A percentile compares a stretch with the other conserved stretches of the same genome.
Evolutionary conservation across 2,888 invertebrate species (phyloP).

Genomic region (Ephialtes manifestator): DNA sequence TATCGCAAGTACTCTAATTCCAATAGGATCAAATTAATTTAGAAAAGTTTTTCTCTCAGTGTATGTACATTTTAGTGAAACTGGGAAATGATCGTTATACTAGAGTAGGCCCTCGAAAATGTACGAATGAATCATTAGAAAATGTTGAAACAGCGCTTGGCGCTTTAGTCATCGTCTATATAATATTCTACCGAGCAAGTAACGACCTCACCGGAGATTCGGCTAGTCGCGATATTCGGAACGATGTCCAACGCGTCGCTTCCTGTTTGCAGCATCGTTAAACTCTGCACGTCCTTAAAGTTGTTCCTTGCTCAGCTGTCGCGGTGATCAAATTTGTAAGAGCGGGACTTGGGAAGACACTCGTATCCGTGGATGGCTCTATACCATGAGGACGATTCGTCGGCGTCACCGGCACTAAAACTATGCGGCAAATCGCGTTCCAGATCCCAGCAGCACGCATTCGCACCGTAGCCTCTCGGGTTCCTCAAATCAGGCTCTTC

Average conservation of each 20-base stretch:
- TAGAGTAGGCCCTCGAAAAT: conserved; percentile 55
- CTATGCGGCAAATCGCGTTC: conserved; percentile 86
- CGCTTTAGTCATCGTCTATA: conserved; percentile 34
- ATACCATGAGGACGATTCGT: conserved; percentile 88
- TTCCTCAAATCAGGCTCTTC: conserved; percentile 71
- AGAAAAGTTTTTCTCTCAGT: background rate
- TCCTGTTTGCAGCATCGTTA: background rate
- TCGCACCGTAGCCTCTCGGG: conserved; percentile 73
- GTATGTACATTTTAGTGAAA: background rate
- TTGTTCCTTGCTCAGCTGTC: conserved; percentile 84
- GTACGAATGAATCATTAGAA: conserved; percentile 23
- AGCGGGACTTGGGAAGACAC: conserved; percentile 89
- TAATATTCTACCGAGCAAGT: conserved; percentile 18
- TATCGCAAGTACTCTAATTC: too few species aligned
- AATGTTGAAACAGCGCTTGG: conserved; percentile 52
- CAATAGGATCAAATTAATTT: too few species aligned
- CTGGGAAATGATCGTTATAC: conserved; percentile 15
- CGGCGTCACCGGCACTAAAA: conserved; percentile 91
- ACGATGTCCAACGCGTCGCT: conserved; percentile 42
- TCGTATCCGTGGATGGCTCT: conserved; percentile 87
- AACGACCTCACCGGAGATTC: background rate
- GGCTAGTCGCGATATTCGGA: conserved; percentile 4
- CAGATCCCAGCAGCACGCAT: conserved; percentile 78
- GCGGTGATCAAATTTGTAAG: conserved; percentile 88
- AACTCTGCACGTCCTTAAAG: background rate